Conservation (phyloP, 2,113 vertebrate genomes). For the Syrrhaptes paradoxus region DNA sequence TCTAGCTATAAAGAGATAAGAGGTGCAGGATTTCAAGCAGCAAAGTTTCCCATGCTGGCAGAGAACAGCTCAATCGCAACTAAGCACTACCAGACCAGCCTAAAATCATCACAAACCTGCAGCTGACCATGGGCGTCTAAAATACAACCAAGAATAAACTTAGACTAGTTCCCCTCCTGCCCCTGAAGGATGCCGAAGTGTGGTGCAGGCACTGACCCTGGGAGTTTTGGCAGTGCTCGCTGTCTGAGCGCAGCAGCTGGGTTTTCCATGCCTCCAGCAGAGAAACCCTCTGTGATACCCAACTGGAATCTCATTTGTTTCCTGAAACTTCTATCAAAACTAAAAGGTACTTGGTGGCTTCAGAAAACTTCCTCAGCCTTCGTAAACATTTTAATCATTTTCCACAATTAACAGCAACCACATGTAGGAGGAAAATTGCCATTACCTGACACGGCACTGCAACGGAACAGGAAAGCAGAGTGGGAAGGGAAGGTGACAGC, state of each 20-base stretch:
- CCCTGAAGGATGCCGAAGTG: neutral
- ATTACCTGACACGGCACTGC: neutral
- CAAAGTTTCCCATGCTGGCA: neutral
- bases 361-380: neutral
- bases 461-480: neutral
- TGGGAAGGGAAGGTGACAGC: neutral
- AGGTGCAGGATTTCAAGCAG: neutral
- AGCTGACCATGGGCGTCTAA: neutral
- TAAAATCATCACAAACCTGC: neutral
- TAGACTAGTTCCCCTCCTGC: neutral
- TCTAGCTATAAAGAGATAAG: neutral
- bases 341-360: neutral
- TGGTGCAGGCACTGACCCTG: neutral
- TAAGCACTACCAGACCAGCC: neutral
- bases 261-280: neutral
- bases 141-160: neutral
- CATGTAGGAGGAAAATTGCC: neutral
- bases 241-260: neutral
- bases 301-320: neutral
- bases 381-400: neutral
- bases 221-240: accelerated
- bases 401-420: neutral
- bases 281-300: neutral
- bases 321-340: neutral
- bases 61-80: neutral